Conservation (phyloP, 1,140 invertebrate species). For the Panulirus ornatus region DNA sequence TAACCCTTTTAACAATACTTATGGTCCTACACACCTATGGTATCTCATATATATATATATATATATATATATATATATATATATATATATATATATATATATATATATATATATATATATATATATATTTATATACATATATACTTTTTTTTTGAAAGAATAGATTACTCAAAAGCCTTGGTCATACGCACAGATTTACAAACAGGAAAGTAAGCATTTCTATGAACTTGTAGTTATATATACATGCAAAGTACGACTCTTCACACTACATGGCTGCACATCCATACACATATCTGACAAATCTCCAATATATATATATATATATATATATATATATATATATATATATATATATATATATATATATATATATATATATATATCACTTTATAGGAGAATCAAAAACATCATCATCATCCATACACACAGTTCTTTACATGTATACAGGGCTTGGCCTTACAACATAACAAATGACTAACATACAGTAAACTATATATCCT, state of each 20-base stretch:
- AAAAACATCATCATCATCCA: background rate
- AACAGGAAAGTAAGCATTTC: background rate
- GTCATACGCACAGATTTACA: background rate
- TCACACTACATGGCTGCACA: background rate
- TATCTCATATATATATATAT: conserved; percentile 24
- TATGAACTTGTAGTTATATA: background rate
- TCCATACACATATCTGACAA: background rate
- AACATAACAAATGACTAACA: background rate
- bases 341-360: no score
- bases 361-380: no score
- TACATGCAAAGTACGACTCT: background rate
- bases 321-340: no score
- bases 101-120: background rate
- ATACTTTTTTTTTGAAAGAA: background rate
- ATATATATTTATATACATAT: background rate
- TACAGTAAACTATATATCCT: background rate
- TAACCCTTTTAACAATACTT: no score
- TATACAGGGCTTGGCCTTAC: conserved; percentile 4
- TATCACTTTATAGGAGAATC: background rate
- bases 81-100: conserved; percentile 31
- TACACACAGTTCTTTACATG: background rate
- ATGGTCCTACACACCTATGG: no score
- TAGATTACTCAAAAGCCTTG: background rate
- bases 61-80: conserved; percentile 31
- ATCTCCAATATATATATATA: background rate